phyloP scores from a whole-genome alignment of 2,888 invertebrate species.

The Eupithecia subumbrata region DNA sequence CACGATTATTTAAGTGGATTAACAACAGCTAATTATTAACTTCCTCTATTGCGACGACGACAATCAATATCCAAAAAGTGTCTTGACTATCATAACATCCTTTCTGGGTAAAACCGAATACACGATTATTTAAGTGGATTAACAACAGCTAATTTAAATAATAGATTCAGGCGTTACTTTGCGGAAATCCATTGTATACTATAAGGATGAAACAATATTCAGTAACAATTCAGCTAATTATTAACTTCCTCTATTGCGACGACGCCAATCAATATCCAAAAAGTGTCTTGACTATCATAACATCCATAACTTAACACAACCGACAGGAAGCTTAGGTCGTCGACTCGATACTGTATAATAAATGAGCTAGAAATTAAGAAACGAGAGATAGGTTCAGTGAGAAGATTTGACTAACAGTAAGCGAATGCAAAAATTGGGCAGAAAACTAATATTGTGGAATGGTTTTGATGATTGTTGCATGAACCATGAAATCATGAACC shows the following conservation, averaged over 20 bases:
- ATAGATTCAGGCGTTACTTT: no score
- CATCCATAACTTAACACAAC: neutral
- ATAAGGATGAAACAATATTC: no score
- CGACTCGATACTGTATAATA: neutral
- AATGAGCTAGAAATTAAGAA: neutral
- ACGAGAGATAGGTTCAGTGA: neutral
- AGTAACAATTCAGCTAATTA: no score
- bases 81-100: neutral
- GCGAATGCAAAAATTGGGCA: neutral
- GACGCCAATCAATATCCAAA: neutral
- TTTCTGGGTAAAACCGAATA: neutral
- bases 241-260: neutral
- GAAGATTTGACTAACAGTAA: neutral
- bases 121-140: neutral
- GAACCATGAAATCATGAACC: neutral
- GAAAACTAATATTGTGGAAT: neutral
- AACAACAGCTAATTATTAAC: neutral
- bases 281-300: neutral
- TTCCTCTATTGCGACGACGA: neutral
- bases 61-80: neutral
- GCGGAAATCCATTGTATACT: no score
- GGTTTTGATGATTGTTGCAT: neutral
- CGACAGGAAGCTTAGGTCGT: conserved; percentile 9
- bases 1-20: neutral
- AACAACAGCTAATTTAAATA: neutral